These are phyloP conservation scores for Lasaia peninsularis DNA, from an alignment of 1,140 invertebrate genomes.

Conservation along the genomic window DNA sequence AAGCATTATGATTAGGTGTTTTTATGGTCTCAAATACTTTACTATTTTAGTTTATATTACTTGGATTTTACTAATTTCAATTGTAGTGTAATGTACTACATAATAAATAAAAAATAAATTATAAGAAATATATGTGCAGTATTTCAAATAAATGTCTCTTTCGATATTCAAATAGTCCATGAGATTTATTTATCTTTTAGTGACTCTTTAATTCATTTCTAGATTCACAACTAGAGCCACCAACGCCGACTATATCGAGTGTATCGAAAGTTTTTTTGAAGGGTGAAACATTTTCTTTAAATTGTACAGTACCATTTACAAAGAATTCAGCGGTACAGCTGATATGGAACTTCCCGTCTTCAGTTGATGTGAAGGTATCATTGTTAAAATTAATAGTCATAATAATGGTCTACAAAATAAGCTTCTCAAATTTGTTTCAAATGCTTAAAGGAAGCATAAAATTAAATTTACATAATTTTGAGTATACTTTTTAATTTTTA, in stretches of 20 bases:
- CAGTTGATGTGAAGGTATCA: slow-evolving; percentile 5
- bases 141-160: slow-evolving; percentile 6
- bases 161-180: slow-evolving; percentile 2
- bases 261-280: slow-evolving; percentile 36
- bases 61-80: too few relatives aligned
- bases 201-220: slow-evolving; percentile 23
- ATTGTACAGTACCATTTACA: slow-evolving; percentile 46
- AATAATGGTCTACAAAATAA: too few relatives aligned
- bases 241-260: slow-evolving; percentile 32
- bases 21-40: too few relatives aligned
- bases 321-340: slow-evolving; percentile 38
- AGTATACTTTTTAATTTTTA: too few relatives aligned
- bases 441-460: too few relatives aligned
- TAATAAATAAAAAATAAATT: too few relatives aligned
- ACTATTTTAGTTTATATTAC: too few relatives aligned
- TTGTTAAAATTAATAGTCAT: too few relatives aligned
- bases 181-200: background rate
- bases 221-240: slow-evolving; percentile 31
- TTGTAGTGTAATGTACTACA: too few relatives aligned
- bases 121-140: slow-evolving; percentile 1
- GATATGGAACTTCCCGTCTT: slow-evolving; percentile 35
- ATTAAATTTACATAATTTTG: too few relatives aligned
- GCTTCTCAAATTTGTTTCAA: too few relatives aligned
- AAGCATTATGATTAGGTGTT: too few relatives aligned
- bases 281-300: slow-evolving; percentile 54